A percentile compares a stretch with the other conserved stretches of the same genome.
These are phyloP conservation scores for Ceriagrion tenellum DNA, from an alignment of 2,888 invertebrate species.

Conservation along the genomic window DNA sequence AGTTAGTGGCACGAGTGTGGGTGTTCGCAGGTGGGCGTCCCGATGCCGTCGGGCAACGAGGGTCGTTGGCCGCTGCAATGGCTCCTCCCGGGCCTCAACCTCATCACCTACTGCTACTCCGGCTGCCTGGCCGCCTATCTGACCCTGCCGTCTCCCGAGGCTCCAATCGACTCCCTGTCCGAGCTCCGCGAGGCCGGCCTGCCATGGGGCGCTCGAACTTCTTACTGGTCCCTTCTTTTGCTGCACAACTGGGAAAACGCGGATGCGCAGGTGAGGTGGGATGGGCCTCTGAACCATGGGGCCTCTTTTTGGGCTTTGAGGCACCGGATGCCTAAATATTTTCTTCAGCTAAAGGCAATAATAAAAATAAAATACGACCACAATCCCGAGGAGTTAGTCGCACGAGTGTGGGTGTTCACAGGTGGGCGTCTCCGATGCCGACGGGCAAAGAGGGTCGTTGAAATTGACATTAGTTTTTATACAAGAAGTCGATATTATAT, in stretches of 20 bases:
- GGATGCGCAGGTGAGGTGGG: slow-evolving; percentile 34
- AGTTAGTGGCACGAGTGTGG: neutral
- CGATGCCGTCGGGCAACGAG: neutral
- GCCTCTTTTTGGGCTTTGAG: too few relatives aligned
- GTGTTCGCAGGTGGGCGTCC: slow-evolving; percentile 41
- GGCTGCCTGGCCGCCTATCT: slow-evolving; percentile 48
- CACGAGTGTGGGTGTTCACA: too few relatives aligned
- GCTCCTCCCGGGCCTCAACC: slow-evolving; percentile 47
- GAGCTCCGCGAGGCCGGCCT: slow-evolving; percentile 17
- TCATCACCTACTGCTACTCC: slow-evolving; percentile 53
- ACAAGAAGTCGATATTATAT: too few relatives aligned
- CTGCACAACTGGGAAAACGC: slow-evolving; percentile 55
- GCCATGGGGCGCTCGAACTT: slow-evolving; percentile 45
- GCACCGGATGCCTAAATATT: too few relatives aligned
- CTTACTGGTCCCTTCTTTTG: slow-evolving; percentile 35
- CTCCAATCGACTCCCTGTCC: slow-evolving; percentile 21
- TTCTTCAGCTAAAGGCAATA: too few relatives aligned
- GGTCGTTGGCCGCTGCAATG: slow-evolving; percentile 56
- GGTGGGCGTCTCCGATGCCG: too few relatives aligned
- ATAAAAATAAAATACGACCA: too few relatives aligned
- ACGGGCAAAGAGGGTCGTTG: too few relatives aligned
- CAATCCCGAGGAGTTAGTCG: too few relatives aligned
- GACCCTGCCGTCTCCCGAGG: slow-evolving; percentile 32
- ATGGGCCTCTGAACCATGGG: neutral
- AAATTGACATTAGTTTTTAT: too few relatives aligned